These are phyloP conservation scores for Coenobita brevimanus DNA, from an alignment of 1,140 invertebrate genomes.

Conservation along the genomic window DNA sequence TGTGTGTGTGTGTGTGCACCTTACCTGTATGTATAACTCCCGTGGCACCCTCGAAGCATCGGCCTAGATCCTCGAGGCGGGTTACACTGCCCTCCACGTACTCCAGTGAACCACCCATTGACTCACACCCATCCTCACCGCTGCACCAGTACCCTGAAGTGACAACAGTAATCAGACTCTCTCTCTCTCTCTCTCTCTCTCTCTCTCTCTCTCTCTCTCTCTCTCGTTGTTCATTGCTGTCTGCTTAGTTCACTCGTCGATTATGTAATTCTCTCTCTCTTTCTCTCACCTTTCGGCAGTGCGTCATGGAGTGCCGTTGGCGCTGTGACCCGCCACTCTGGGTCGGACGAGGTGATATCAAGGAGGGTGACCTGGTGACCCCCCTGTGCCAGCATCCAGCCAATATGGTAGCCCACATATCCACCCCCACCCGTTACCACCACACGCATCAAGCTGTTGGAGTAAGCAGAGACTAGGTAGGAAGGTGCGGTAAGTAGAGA, in stretches of 20 bases:
- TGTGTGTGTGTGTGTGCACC: background rate
- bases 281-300: slow-evolving; percentile 20
- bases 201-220: too few species aligned
- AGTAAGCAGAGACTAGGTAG: background rate
- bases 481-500: background rate
- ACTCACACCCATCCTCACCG: background rate
- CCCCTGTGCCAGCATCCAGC: slow-evolving; percentile 22
- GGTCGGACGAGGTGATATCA: slow-evolving; percentile 11
- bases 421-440: slow-evolving; percentile 36
- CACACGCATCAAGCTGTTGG: background rate
- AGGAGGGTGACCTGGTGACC: slow-evolving; percentile 22
- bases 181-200: too few species aligned
- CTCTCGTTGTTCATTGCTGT: too few species aligned
- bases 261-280: background rate
- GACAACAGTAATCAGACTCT: background rate
- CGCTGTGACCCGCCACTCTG: slow-evolving; percentile 26
- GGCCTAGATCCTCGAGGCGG: background rate
- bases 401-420: slow-evolving; percentile 37
- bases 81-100: slow-evolving; percentile 10
- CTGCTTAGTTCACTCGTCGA: too few species aligned
- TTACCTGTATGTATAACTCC: slow-evolving; percentile 12
- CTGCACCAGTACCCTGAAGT: slow-evolving; percentile 19
- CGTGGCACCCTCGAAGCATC: background rate
- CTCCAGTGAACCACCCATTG: background rate
- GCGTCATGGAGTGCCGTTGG: slow-evolving; percentile 19